A percentile compares a stretch with the other conserved stretches of the same genome.
These are phyloP conservation scores for Coracias cyanogaster DNA, from an alignment of 2,797 vertebrate species.

Conservation along the genomic window DNA sequence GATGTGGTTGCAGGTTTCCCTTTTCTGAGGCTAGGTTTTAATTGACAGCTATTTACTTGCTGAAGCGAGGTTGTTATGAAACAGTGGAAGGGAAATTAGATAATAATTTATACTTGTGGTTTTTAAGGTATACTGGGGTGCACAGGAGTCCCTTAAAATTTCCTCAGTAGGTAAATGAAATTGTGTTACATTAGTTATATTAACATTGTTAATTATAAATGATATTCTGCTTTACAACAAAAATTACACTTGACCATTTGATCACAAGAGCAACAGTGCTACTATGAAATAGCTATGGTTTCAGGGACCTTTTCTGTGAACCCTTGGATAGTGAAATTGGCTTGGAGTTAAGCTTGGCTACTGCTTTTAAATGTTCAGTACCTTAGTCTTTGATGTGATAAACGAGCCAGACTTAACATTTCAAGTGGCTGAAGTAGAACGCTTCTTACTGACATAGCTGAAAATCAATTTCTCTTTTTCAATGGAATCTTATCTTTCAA, in stretches of 20 bases:
- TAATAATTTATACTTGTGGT: background rate
- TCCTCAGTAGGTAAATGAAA: background rate
- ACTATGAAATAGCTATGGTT: background rate
- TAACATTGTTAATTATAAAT: background rate
- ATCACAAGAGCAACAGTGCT: background rate
- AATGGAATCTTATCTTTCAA: background rate
- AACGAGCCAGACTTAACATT: background rate
- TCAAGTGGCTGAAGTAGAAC: background rate
- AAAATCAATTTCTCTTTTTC: slow-evolving; percentile 35
- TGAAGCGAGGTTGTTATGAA: background rate
- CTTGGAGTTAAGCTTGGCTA: background rate
- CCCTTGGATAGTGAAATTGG: background rate
- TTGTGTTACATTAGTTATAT: background rate
- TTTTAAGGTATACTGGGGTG: background rate
- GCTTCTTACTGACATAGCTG: background rate
- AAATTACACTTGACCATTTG: background rate
- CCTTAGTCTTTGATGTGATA: slow-evolving; percentile 9
- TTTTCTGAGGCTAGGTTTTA: background rate
- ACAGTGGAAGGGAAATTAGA: background rate
- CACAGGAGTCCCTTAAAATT: background rate
- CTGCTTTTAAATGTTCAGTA: background rate
- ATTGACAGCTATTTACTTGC: background rate
- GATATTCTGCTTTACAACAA: background rate
- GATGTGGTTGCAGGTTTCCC: background rate
- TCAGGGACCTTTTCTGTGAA: background rate